Evolutionary conservation across 2,797 vertebrate genomes (phyloP).

Genomic region (Sus cebifrons): DNA sequence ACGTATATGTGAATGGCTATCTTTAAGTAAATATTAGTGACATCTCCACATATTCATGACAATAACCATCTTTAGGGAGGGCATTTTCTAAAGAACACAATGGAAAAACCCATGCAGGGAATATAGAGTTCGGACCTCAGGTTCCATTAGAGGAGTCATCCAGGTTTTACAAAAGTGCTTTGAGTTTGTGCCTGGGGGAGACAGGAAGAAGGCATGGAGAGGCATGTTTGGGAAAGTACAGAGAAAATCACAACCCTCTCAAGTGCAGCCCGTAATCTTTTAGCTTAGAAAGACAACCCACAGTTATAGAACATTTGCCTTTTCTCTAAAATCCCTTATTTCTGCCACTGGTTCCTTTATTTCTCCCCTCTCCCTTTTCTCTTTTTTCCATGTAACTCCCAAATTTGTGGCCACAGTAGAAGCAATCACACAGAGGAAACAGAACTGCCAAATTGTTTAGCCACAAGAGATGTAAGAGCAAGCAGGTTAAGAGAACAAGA

Average conservation of each 20-base stretch:
- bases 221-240: not conserved
- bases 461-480: not conserved
- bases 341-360: not conserved
- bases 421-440: not conserved
- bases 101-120: not conserved
- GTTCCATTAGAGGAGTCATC: not conserved
- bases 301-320: conserved; percentile 17
- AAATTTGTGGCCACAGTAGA: not conserved
- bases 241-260: not conserved
- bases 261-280: conserved; percentile 25
- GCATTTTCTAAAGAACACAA: not conserved
- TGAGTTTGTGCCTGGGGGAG: not conserved
- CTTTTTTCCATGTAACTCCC: not conserved
- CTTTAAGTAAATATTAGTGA: conserved; percentile 5
- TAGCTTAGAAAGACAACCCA: conserved; percentile 1
- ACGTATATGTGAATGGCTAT: not conserved
- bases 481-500: not conserved
- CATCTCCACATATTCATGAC: not conserved
- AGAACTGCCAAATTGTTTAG: not conserved
- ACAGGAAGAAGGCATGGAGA: not conserved
- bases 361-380: not conserved
- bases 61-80: not conserved
- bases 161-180: not conserved
- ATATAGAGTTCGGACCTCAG: not conserved
- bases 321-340: conserved; percentile 12